Percentiles rank a stretch among this genome's conserved stretches.
These are phyloP conservation scores for Drosophila mettleri DNA, from an alignment of 2,888 invertebrate genomes.

Conservation along the genomic window DNA sequence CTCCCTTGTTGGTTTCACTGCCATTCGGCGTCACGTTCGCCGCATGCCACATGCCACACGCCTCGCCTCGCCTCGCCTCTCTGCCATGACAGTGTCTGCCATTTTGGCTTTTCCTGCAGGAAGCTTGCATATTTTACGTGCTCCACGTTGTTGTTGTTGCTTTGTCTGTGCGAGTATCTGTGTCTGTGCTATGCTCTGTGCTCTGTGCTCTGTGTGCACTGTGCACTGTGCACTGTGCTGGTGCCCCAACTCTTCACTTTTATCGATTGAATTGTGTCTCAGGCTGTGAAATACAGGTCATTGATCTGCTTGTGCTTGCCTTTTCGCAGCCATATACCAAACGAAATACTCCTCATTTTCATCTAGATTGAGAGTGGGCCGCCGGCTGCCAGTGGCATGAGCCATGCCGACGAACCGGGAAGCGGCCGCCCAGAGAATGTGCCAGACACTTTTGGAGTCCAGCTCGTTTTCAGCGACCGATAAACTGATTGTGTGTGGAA, in stretches of 20 bases:
- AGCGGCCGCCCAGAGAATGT: constrained; percentile 7
- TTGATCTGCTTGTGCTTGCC: constrained; percentile 81
- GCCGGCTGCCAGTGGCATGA: constrained; percentile 3
- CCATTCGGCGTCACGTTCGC: constrained; percentile 54
- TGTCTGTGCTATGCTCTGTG: constrained; percentile 35
- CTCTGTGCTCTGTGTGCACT: constrained; percentile 32
- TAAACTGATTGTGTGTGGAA: neutral
- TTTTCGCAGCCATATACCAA: constrained; percentile 57
- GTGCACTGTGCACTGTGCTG: constrained; percentile 55
- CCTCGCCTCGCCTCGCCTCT: constrained; percentile 11
- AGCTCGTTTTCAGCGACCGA: constrained; percentile 1
- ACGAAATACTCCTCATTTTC: constrained; percentile 44
- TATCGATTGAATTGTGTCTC: constrained; percentile 85
- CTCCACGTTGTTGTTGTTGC: constrained; percentile 40
- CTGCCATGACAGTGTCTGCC: constrained; percentile 45
- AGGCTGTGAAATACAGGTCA: constrained; percentile 84
- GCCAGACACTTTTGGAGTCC: constrained; percentile 9
- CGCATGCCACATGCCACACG: constrained; percentile 23
- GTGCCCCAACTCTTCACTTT: constrained; percentile 80
- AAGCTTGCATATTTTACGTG: constrained; percentile 76
- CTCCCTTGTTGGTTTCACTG: constrained; percentile 47
- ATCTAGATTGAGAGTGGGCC: constrained; percentile 19
- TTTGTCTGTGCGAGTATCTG: constrained; percentile 39
- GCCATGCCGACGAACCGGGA: constrained; percentile 7
- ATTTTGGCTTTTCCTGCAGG: constrained; percentile 77